A percentile compares a stretch with the other conserved stretches of the same genome.
Conservation (phyloP, 2,888 invertebrate genomes). For the Melipona beecheii region DNA sequence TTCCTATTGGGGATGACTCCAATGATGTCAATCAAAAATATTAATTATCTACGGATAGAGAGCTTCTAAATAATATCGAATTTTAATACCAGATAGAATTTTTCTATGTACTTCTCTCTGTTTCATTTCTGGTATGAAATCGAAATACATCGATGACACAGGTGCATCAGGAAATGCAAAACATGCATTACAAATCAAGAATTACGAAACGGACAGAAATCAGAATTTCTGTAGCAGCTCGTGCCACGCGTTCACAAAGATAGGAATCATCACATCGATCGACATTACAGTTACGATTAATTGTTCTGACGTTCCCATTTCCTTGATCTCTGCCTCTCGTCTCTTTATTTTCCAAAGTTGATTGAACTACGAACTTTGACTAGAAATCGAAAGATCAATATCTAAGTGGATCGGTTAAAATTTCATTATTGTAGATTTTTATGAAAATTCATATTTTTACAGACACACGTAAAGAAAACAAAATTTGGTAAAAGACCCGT, state of each 20-base stretch:
- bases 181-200: slow-evolving; percentile 5
- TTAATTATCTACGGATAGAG: too few species aligned
- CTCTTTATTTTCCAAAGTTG: not conserved
- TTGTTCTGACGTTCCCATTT: slow-evolving; percentile 5
- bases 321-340: not conserved
- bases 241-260: not conserved
- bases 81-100: slow-evolving; percentile 2
- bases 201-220: slow-evolving; percentile 8
- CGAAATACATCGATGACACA: not conserved
- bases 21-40: too few species aligned
- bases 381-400: too few species aligned
- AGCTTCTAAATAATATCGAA: not conserved
- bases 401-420: not conserved
- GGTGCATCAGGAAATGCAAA: not conserved
- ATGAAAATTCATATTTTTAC: too few species aligned
- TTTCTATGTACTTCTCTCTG: not conserved
- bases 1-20: too few species aligned
- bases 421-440: too few species aligned
- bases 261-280: not conserved
- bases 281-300: not conserved
- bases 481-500: too few species aligned
- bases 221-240: not conserved
- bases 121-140: not conserved
- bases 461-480: too few species aligned
- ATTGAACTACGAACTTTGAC: not conserved